Conservation (phyloP, 2,888 invertebrate genomes). For the Carabus problematicus region DNA sequence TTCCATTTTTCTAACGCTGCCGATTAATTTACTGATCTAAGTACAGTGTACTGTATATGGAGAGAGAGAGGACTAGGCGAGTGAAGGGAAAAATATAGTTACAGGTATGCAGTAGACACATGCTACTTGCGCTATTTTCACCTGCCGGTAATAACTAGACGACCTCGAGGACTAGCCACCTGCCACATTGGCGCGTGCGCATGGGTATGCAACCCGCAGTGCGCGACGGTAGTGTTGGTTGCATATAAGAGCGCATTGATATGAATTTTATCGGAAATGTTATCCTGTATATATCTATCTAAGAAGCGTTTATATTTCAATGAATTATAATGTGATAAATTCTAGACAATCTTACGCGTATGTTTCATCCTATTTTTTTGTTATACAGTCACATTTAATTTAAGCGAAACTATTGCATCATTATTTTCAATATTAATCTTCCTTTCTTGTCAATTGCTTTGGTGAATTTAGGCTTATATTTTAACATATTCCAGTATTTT, state of each 20-base stretch:
- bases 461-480: no score
- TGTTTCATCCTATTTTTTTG: no score
- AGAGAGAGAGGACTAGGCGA: neutral
- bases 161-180: conserved; percentile 4
- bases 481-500: no score
- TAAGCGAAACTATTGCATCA: no score
- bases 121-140: conserved; percentile 1
- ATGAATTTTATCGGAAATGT: no score
- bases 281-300: no score
- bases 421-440: no score
- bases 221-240: neutral
- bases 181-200: neutral
- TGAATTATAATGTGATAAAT: no score
- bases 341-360: no score
- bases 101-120: conserved; percentile 3
- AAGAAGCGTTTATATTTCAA: no score
- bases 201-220: neutral
- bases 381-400: no score
- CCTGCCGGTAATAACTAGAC: conserved; percentile 6
- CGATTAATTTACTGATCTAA: conserved; percentile 5
- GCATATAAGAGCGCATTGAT: neutral
- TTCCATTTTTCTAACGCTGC: neutral
- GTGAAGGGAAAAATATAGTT: neutral
- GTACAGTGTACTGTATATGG: neutral
- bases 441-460: no score